Conservation (phyloP, 2,797 vertebrate genomes). For the Benthosema pterotum region DNA sequence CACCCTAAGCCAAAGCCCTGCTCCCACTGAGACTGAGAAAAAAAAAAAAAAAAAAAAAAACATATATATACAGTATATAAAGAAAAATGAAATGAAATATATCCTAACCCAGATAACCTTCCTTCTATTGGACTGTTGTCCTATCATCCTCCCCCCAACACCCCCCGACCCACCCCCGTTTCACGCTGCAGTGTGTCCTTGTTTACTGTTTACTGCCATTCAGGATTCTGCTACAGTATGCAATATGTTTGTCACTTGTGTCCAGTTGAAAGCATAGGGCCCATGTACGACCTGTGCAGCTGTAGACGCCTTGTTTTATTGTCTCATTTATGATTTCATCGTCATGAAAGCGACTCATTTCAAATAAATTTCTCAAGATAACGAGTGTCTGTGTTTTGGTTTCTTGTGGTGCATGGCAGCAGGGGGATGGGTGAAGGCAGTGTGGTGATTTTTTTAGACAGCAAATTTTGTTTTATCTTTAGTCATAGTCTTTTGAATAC, state of each 20-base stretch:
- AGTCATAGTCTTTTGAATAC: too few species aligned
- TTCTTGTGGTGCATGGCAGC: neutral
- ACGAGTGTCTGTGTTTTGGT: slow-evolving; percentile 29
- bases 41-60: neutral
- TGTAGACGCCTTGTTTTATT: slow-evolving; percentile 68
- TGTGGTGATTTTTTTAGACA: too few species aligned
- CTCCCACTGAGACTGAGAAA: neutral
- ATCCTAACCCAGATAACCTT: too few species aligned
- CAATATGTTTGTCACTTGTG: slow-evolving; percentile 67
- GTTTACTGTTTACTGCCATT: slow-evolving; percentile 51
- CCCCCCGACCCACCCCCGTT: slow-evolving; percentile 22
- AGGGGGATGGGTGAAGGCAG: neutral
- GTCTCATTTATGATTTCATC: slow-evolving; percentile 85
- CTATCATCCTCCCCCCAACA: slow-evolving; percentile 46
- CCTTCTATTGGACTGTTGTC: slow-evolving; percentile 61
- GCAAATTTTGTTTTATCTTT: too few species aligned
- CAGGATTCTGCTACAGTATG: slow-evolving; percentile 68
- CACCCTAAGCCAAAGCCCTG: slow-evolving; percentile 47
- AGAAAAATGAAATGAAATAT: neutral
- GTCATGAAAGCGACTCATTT: slow-evolving; percentile 80
- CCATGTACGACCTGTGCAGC: slow-evolving; percentile 88
- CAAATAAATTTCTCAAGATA: slow-evolving; percentile 91
- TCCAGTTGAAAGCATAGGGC: slow-evolving; percentile 78
- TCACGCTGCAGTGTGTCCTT: slow-evolving; percentile 53
- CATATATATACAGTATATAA: neutral